Conservation (phyloP, 2,113 vertebrate genomes). For the Xyliphius kryptos region DNA sequence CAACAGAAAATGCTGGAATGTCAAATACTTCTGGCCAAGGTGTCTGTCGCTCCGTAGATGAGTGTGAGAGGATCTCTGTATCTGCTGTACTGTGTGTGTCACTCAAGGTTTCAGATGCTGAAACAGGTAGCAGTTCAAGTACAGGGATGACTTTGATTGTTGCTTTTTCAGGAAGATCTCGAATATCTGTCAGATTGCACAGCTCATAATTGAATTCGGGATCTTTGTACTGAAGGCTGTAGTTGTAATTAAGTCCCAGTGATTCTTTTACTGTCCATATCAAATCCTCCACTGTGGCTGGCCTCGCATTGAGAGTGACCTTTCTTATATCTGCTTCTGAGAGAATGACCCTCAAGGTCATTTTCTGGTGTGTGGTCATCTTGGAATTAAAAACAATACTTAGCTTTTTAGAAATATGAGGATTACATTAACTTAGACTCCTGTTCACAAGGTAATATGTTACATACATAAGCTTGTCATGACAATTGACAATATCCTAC, state of each 20-base stretch:
- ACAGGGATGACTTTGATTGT: constrained; percentile 30
- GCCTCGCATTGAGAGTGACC: constrained; percentile 6
- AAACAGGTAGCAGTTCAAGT: constrained; percentile 3
- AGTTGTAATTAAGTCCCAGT: constrained; percentile 14
- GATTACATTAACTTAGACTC: no score
- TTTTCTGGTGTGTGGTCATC: constrained; percentile 9
- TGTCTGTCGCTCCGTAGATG: neutral
- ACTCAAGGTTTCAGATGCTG: neutral
- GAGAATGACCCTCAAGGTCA: constrained; percentile 17
- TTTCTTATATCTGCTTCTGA: constrained; percentile 22
- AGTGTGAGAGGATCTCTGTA: constrained; percentile 27
- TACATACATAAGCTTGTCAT: no score
- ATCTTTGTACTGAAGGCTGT: constrained; percentile 19
- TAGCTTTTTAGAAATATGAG: no score
- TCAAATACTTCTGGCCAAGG: constrained; percentile 31
- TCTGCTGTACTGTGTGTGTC: constrained; percentile 16
- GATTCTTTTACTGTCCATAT: constrained; percentile 1
- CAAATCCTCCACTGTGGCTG: constrained; percentile 14
- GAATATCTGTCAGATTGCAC: constrained; percentile 22
- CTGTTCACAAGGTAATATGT: no score
- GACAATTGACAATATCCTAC: no score
- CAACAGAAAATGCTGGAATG: constrained; percentile 29
- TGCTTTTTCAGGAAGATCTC: constrained; percentile 21
- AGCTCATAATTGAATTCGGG: constrained; percentile 19
- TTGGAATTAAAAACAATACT: neutral